Percentiles rank a stretch among this genome's conserved stretches.
Conservation (phyloP, 1,140 invertebrate genomes). For the Caenorhabditis elegans region DNA sequence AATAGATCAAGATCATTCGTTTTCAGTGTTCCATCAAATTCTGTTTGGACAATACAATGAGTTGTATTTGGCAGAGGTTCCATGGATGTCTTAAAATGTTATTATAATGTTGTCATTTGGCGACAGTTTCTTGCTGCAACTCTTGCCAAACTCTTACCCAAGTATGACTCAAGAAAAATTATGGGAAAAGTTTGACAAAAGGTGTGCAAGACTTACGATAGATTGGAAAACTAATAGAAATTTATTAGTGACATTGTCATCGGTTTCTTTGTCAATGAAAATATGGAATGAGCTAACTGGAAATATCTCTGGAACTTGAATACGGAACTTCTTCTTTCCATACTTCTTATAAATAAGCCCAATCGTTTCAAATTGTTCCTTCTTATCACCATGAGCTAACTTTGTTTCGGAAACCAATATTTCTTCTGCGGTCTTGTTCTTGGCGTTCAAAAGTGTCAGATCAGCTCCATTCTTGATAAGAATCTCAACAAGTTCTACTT, state of each 20-base stretch:
- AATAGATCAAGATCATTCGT: neutral
- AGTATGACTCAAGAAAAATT: too few relatives aligned
- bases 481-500: neutral
- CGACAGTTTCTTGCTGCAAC: too few relatives aligned
- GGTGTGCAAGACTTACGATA: neutral
- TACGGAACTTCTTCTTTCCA: neutral
- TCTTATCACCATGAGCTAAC: too few relatives aligned
- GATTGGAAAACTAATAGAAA: neutral
- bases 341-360: neutral
- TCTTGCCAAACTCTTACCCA: too few relatives aligned
- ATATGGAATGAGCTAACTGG: neutral
- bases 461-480: neutral
- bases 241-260: neutral
- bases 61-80: neutral
- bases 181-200: too few relatives aligned
- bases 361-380: neutral
- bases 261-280: neutral
- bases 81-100: too few relatives aligned
- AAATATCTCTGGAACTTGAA: neutral
- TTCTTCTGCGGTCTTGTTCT: neutral
- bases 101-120: too few relatives aligned
- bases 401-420: neutral
- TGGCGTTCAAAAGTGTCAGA: neutral
- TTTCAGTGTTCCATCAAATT: neutral
- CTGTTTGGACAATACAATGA: neutral